A percentile compares a stretch with the other conserved stretches of the same genome.
These are phyloP conservation scores for Lithobius niger DNA, from an alignment of 1,140 invertebrate genomes.

Conservation along the genomic window DNA sequence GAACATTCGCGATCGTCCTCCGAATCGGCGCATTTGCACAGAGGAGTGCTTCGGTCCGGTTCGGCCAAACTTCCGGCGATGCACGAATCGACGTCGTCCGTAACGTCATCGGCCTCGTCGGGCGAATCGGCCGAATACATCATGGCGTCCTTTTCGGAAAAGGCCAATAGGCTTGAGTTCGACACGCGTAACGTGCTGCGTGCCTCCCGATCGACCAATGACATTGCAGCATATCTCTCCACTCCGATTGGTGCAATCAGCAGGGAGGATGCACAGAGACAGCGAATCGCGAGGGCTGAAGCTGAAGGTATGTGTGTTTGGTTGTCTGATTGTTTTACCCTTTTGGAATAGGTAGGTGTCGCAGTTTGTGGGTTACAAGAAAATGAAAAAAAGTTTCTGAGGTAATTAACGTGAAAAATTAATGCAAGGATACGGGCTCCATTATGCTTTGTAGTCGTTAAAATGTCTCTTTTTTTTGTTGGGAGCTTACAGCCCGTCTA, in stretches of 20 bases:
- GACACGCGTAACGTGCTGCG: background rate
- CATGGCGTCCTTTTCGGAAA: background rate
- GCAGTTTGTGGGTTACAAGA: too few species aligned
- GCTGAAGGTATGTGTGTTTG: constrained; percentile 6
- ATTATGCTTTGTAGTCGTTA: too few species aligned
- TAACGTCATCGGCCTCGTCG: constrained; percentile 1
- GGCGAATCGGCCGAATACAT: constrained; percentile 7
- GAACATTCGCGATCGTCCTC: background rate
- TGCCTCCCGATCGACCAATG: background rate
- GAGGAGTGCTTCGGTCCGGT: background rate
- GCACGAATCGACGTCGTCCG: background rate
- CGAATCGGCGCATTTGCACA: background rate
- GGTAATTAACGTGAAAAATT: too few species aligned
- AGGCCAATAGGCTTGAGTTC: background rate
- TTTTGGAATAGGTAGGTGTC: too few species aligned
- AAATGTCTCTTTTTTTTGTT: too few species aligned
- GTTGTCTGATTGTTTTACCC: too few species aligned
- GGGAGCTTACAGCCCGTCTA: too few species aligned
- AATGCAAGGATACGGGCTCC: too few species aligned
- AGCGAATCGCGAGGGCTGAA: background rate
- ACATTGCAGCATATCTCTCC: background rate
- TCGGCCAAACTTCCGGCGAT: background rate
- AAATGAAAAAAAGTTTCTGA: too few species aligned
- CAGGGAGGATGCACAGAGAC: background rate
- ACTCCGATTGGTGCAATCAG: background rate